Evolutionary conservation across 2,113 vertebrate species (phyloP).

Genomic region (Daboia siamensis): DNA sequence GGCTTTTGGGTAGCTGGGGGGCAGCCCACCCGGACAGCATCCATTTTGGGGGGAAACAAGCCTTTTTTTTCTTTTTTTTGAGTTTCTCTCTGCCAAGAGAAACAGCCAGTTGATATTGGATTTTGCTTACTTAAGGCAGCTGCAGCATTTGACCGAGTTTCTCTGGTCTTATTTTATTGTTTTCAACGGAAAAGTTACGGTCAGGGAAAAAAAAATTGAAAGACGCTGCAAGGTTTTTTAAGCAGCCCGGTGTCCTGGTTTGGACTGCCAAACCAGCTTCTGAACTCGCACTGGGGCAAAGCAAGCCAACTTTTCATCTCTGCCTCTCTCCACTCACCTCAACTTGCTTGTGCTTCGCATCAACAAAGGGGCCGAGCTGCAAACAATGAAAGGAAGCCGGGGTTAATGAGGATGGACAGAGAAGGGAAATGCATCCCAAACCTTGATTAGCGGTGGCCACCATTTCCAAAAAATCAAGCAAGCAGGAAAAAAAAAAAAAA

Average conservation of each 20-base stretch:
- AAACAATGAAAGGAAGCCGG: conserved; percentile 21
- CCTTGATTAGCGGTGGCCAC: background rate
- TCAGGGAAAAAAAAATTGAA: no score
- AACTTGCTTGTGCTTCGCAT: conserved; percentile 89
- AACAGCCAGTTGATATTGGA: background rate
- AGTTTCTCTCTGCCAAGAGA: background rate
- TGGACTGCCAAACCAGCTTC: background rate
- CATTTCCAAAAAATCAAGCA: background rate
- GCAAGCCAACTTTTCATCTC: background rate
- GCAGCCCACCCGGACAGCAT: background rate
- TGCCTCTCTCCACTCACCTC: conserved; percentile 71
- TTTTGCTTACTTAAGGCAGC: background rate
- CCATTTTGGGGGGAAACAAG: background rate
- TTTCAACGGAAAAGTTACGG: background rate
- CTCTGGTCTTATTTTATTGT: background rate
- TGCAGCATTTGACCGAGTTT: background rate
- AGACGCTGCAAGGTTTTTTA: background rate
- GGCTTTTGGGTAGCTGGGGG: background rate
- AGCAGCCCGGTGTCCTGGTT: background rate
- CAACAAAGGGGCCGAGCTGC: conserved; percentile 90
- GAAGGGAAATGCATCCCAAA: background rate
- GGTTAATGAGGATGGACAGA: background rate
- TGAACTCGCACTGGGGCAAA: background rate
- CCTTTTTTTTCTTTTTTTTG: background rate
- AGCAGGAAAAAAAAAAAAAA: background rate